phyloP scores from a whole-genome alignment of 2,113 vertebrate species.

The Cavia porcellus region DNA sequence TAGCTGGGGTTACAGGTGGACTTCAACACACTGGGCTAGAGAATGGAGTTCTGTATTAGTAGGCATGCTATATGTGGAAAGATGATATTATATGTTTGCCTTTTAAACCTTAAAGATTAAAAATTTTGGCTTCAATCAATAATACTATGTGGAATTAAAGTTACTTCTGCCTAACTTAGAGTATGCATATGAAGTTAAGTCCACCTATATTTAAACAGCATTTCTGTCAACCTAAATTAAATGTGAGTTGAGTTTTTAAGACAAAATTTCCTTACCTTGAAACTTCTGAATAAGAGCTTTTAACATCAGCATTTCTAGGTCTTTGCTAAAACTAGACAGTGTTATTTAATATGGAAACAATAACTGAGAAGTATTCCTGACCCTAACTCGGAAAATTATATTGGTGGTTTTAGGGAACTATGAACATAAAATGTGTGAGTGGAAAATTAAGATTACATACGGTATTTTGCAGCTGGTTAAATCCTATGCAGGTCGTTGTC shows the following conservation, averaged over 20 bases:
- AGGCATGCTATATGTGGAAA: constrained; percentile 9
- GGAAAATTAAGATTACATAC: constrained; percentile 76
- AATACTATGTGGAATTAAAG: constrained; percentile 9
- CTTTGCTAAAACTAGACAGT: constrained; percentile 71
- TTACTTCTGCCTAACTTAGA: constrained; percentile 16
- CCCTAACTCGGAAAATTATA: constrained; percentile 74
- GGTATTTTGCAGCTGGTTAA: constrained; percentile 64
- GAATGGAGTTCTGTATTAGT: constrained; percentile 43
- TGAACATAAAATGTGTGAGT: constrained; percentile 53
- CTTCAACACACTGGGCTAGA: neutral
- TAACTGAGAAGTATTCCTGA: constrained; percentile 70
- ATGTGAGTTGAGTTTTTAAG: constrained; percentile 48
- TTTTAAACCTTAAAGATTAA: constrained; percentile 40
- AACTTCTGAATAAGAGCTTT: constrained; percentile 56
- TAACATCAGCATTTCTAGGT: constrained; percentile 61
- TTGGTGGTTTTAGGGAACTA: constrained; percentile 57
- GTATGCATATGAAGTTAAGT: constrained; percentile 34
- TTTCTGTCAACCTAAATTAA: constrained; percentile 50
- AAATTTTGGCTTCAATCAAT: constrained; percentile 51
- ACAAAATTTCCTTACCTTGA: constrained; percentile 34
- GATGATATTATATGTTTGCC: neutral
- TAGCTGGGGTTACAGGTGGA: neutral
- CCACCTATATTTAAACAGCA: neutral
- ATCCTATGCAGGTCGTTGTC: constrained; percentile 53
- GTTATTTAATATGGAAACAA: constrained; percentile 69